Evolutionary conservation across 2,113 vertebrate species (phyloP), one percentile per base, ranked within the genome.

Genomic region (Syngnathus typhle): DNA sequence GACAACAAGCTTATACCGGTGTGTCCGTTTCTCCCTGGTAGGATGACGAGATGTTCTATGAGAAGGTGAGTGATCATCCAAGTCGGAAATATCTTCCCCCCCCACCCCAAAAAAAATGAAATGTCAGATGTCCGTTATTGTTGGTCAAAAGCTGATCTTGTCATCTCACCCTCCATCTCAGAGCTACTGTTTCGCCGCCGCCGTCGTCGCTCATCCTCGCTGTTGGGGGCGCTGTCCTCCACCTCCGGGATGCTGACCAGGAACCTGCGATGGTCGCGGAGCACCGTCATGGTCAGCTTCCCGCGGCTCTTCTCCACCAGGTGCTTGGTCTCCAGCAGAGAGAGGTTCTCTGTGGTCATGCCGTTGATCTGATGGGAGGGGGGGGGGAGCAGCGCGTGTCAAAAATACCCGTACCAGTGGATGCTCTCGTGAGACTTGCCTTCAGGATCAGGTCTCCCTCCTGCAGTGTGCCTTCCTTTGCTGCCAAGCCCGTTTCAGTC

Each of bases 391-490:
- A 1, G 8, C 0, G 18, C 55, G 37, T 5, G 46, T 68, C 2
- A 59, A 6, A 64, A n/a, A 32, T 32, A 32, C 27, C 27, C 27
- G 3, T 32, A 32, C 6, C 36, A 5, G 5, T 3, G 11, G 1
- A 13, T 55, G 16, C 6, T 65, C 10, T 19, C 9, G 18, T 9
- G 46, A 27, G 21, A 19, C 7, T 46, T 78, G 95, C 97, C 95
- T 98, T 95, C 2, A 99, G 87, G n/a, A 99, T 91, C 21, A 99
- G 93, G 80, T 99, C 97, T 54, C 97, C 97, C 55, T 99, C 96
- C 69, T 93, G 94, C 63, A 99, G 85, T 0, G 92, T 92, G 0
- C 83, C 88, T 60, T 90, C 91, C 78, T 88, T 92, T 0, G 95
- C 90, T 0, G 97, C 97, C 73, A 99, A 79, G 39, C 97, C 94